A percentile compares a stretch with the other conserved stretches of the same genome.
Evolutionary conservation across 2,888 invertebrate genomes (phyloP).

Genomic region (Drosophila infuscata): DNA sequence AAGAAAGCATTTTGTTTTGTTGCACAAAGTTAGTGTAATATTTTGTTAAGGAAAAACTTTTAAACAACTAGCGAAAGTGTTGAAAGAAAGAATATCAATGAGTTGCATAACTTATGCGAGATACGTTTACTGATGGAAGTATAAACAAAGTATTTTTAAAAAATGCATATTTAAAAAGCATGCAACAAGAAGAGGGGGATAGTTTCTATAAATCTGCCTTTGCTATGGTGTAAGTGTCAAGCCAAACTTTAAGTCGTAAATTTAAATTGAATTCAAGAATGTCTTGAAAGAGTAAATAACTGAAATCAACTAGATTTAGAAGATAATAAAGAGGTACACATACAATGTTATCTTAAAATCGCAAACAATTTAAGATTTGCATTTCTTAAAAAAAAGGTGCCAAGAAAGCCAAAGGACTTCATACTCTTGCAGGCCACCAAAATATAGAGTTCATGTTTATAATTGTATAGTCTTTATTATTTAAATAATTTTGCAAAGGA

Average conservation of each 20-base stretch:
- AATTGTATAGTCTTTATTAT: background rate
- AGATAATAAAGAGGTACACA: background rate
- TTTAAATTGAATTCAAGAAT: background rate
- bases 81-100: slow-evolving; percentile 11
- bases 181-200: too few species aligned
- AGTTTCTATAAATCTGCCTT: background rate
- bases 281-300: background rate
- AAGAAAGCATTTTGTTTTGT: background rate
- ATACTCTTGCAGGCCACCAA: background rate
- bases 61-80: slow-evolving; percentile 14
- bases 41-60: background rate
- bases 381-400: background rate
- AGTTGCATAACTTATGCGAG: background rate
- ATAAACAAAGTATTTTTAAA: background rate
- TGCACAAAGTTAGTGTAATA: background rate
- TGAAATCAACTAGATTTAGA: background rate
- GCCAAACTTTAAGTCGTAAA: background rate
- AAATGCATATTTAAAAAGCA: background rate
- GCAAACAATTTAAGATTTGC: background rate
- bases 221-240: background rate
- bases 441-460: background rate
- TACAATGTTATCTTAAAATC: background rate
- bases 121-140: background rate
- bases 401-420: background rate
- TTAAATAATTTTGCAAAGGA: background rate